A percentile compares a stretch with the other conserved stretches of the same genome.
Conservation (phyloP, 1,140 invertebrate genomes). For the Mya arenaria region DNA sequence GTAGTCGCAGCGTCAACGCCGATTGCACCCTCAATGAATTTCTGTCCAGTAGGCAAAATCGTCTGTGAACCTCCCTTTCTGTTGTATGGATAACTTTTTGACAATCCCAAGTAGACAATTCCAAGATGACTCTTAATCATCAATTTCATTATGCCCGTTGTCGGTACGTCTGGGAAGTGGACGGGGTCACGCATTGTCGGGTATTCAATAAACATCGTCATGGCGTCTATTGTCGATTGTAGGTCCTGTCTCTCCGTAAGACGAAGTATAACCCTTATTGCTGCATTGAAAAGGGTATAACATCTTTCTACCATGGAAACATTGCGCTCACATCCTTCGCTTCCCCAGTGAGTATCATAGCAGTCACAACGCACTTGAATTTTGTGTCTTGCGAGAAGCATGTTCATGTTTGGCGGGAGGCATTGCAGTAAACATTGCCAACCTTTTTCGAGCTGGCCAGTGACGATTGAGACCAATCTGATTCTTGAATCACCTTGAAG, state of each 20-base stretch:
- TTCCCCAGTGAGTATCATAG: constrained; percentile 47
- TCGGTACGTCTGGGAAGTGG: constrained; percentile 44
- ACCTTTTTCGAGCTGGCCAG: constrained; percentile 35
- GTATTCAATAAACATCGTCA: constrained; percentile 50
- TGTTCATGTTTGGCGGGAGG: constrained; percentile 46
- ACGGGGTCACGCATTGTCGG: constrained; percentile 47
- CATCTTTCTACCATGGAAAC: constrained; percentile 49
- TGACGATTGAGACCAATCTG: background rate
- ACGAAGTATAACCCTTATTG: constrained; percentile 23
- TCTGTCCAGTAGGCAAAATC: constrained; percentile 27
- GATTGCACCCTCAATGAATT: constrained; percentile 33
- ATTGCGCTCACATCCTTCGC: constrained; percentile 32
- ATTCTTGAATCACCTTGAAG: constrained; percentile 46
- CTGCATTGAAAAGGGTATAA: constrained; percentile 43
- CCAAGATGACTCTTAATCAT: constrained; percentile 43
- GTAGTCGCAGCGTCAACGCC: constrained; percentile 34
- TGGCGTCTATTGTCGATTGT: constrained; percentile 33
- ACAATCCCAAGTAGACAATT: constrained; percentile 29
- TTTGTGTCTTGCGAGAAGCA: constrained; percentile 29
- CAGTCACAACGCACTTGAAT: constrained; percentile 44
- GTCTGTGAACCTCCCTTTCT: constrained; percentile 29
- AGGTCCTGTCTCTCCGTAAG: constrained; percentile 45
- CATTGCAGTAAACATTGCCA: constrained; percentile 46
- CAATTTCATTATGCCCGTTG: constrained; percentile 24
- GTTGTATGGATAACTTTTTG: constrained; percentile 43